Base-by-base conservation (phyloP, 1,140 invertebrate species). In the Drosophila nasuta region DNA sequence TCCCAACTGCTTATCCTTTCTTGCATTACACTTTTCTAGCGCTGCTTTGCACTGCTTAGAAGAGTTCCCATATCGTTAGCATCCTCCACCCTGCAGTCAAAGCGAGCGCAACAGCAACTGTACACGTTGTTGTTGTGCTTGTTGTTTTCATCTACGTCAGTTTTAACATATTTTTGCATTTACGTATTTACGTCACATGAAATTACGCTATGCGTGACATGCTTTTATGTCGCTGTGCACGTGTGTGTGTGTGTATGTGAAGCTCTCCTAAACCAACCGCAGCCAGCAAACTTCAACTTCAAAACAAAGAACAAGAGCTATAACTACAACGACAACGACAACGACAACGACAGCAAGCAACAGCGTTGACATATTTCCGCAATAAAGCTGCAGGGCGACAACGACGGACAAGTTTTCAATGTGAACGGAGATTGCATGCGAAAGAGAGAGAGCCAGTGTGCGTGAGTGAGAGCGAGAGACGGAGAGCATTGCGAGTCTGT, bases 141-240 rank as follows among this genome's bases (percentile, higher is more conserved):
- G 35, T 41, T 54, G 45, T 86, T 79, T 67, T 88, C 77, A 87
- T 86, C 72, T 77, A 68, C 76, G 49, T 57, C 64, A 77, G 77
- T 88, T 88, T 88, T 83, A 88, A 83, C 83, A 88, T 87, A 87
- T 87, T 88, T 87, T 87, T 87, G 83, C 83, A 88, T 87, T 87
- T 87, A 88, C 83, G 83, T 87, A 87, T 87, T 87, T 87, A 88
- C 83, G 83, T 87, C 83, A 87, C 83, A 87, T 82, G 83, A 75
- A 82, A 86, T 86, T 86, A 82, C 72, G 77, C 82, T 88, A 79
- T 82, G 83, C 83, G 83, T 87, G 83, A 87, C 83, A 88, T 80
- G 83, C 85, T 88, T 87, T 82, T 87, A 79, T 88, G 77, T 70
- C 72, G 46, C 7, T 71, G 54, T 38, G 28, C 35, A n/a, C 70